Conservation (phyloP, 53 echinoderm and acorn worm species). For the Stichopus horrens region DNA sequence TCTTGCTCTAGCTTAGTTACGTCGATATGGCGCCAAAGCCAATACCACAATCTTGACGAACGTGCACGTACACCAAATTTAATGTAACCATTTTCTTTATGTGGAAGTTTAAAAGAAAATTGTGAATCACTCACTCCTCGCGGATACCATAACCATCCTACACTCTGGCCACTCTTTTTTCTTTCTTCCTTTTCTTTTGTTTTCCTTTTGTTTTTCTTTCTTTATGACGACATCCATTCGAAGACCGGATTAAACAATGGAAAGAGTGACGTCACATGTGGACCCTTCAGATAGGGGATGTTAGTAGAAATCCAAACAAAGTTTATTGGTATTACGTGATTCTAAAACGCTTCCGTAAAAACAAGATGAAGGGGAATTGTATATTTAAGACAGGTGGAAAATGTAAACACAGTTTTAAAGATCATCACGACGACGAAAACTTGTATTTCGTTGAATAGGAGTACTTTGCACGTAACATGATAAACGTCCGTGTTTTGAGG, state of each 20-base stretch:
- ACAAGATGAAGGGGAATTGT: constrained; percentile 16
- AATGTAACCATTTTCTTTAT: background rate
- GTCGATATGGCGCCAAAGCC: too few species aligned
- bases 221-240: background rate
- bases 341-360: constrained; percentile 17
- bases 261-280: background rate
- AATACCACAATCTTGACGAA: too few species aligned
- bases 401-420: background rate
- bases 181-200: too few species aligned
- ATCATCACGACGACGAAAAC: background rate
- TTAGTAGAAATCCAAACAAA: constrained; percentile 30
- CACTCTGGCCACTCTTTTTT: too few species aligned
- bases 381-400: constrained; percentile 20
- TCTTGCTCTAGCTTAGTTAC: too few species aligned
- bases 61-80: background rate
- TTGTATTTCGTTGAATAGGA: background rate
- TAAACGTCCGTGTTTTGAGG: too few species aligned
- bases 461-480: background rate
- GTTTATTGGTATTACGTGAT: constrained; percentile 22
- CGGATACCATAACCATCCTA: background rate
- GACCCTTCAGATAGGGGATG: background rate
- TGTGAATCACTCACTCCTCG: background rate
- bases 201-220: background rate
- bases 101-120: background rate
- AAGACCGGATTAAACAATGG: constrained; percentile 10